Conservation (phyloP, 2,888 invertebrate genomes). For the Pristionchus japonicus region DNA sequence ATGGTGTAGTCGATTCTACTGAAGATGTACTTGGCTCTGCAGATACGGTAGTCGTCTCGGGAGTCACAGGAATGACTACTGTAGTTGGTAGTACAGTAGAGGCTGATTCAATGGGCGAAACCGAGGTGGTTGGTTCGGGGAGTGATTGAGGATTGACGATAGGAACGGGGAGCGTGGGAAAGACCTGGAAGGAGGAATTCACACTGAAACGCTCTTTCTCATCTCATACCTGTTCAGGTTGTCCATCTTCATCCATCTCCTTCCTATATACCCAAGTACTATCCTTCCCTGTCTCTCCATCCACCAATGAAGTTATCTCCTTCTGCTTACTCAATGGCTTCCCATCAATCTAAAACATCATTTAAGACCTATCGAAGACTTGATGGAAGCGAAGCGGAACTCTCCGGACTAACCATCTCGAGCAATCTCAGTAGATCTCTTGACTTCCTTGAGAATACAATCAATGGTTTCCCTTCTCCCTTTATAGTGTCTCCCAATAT, state of each 20-base stretch:
- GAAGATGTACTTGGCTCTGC: neutral
- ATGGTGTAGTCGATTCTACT: neutral
- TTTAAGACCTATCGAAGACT: neutral
- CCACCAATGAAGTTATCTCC: neutral
- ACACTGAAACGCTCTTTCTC: neutral
- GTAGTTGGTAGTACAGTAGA: neutral
- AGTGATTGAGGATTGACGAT: neutral
- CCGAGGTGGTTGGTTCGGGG: neutral
- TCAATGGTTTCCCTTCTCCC: conserved; percentile 17
- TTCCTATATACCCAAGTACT: conserved; percentile 21
- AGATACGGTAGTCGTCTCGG: neutral
- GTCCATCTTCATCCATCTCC: neutral
- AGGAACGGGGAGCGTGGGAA: neutral
- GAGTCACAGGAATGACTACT: neutral
- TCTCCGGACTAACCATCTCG: conserved; percentile 8
- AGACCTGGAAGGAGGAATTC: neutral
- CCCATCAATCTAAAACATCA: neutral
- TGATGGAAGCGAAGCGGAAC: neutral
- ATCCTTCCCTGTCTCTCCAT: conserved; percentile 4
- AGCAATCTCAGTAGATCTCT: conserved; percentile 11
- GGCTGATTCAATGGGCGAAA: neutral
- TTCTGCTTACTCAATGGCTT: neutral
- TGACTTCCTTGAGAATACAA: conserved; percentile 5
- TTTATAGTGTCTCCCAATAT: neutral
- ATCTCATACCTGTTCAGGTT: neutral